Evolutionary conservation across 2,888 invertebrate species (phyloP), one percentile per base, ranked within the genome.

Genomic region (Argynnis bischoffii): DNA sequence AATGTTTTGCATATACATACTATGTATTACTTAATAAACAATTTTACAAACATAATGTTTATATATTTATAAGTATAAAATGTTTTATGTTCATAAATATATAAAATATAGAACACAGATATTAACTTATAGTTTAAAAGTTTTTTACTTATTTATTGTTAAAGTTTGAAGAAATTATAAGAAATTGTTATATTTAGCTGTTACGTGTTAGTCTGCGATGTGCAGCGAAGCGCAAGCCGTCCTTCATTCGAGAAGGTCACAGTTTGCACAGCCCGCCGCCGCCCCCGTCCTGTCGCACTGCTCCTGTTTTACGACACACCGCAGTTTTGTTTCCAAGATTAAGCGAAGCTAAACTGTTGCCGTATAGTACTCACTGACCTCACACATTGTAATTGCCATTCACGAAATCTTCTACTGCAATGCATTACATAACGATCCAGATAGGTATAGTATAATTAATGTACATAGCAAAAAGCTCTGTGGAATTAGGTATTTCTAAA

Each of bases 241-340:
- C 76, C 83, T 75, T 87, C 89, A 86, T 88, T 80, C 80, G 74
- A 82, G 84, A 80, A 86, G 85, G 86, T 86, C 83, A 85, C 89
- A 87, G 87, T 88, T 84, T 86, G 86, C 77, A 82, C 81, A 82
- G 84, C 78, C 81, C 80, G 77, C 79, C 77, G 77, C 78, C 75
- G 74, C 72, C 69, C 66, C 69, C 69, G 70, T 63, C 60, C 73
- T 72, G 72, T 75, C 74, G 66, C 67, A 67, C 69, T 75, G 79
- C 79, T 78, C 78, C 80, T 85, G 81, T 85, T 89, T 88, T 87
- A 87, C 87, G 84, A 85, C 84, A 79, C 80, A 79, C 79, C 80
- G 79, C 83, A 81, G 82, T 86, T 87, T 86, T 85, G 87, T 87
- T 87, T 86, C 76, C 85, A 89, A 89, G 89, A 90, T 88, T 89